Percentiles rank a stretch among this genome's conserved stretches.
Conservation (phyloP, 2,888 invertebrate genomes). For the Caenorhabditis doughertyi region DNA sequence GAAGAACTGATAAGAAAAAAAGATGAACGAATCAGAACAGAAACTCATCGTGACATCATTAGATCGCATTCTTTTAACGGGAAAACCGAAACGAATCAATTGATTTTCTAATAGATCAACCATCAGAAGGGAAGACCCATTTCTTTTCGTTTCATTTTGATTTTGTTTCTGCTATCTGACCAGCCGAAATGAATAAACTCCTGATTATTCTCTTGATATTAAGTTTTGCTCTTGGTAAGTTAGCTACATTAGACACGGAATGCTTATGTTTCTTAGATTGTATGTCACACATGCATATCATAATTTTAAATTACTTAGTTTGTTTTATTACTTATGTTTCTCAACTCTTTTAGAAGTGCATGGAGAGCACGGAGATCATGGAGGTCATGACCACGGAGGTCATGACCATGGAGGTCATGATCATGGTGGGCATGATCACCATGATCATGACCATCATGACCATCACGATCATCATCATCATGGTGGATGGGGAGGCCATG, state of each 20-base stretch:
- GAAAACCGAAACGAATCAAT: conserved; percentile 20
- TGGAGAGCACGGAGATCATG: conserved; percentile 19
- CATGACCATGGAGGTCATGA: conserved; percentile 31
- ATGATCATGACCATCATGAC: conserved; percentile 1
- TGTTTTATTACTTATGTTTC: background rate
- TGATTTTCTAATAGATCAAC: conserved; percentile 21
- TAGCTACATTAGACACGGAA: background rate
- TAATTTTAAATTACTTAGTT: too few species aligned
- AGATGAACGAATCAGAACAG: conserved; percentile 2
- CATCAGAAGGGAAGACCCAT: conserved; percentile 8
- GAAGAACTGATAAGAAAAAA: background rate
- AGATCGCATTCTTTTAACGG: background rate
- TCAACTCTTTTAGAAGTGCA: conserved; percentile 12
- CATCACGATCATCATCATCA: conserved; percentile 39
- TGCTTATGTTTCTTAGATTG: too few species aligned
- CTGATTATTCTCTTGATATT: background rate
- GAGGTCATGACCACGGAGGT: conserved; percentile 30
- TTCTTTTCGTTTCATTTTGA: conserved; percentile 18
- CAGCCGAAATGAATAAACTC: background rate
- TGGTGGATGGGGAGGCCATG: conserved; percentile 33
- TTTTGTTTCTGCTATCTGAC: background rate
- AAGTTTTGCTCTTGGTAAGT: conserved; percentile 32
- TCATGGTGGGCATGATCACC: conserved; percentile 23
- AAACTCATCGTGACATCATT: conserved; percentile 11
- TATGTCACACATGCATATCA: too few species aligned